Base-by-base conservation (phyloP, 92 coral and sea anemone species). In the Isaurus tuberculatus region DNA sequence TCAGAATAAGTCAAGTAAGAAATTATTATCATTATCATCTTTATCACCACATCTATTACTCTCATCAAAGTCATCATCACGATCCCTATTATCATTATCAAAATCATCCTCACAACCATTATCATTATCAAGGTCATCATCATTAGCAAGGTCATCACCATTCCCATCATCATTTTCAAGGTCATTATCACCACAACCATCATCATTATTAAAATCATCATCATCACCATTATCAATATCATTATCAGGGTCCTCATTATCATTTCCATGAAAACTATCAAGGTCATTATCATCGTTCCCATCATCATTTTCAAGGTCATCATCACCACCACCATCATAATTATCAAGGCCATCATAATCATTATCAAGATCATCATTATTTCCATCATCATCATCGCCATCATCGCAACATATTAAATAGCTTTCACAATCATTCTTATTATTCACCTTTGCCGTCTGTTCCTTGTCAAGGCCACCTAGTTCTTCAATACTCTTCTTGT, bases 401-500 rank as follows among this genome's bases (percentile, higher is more conserved):
- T 13, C 55, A 48, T 13, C 55, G 0, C 55, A 48, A 2, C 15
- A 15, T 15, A 8, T 1, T 46, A 2, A 15, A 1, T 15, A 46
- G 55, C 19, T 48, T 10, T 13, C 55, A 16, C 0, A 0, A 48
- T 13, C 22, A 3, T n/a, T 55, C 7, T 55, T 22, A 53, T 55
- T 55, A 55, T 10, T 64, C 73, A 94, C 98, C 94, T 90, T 88
- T 4, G 80, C 46, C 29, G 89, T 91, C 77, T 95, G 97, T 2
- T 74, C 92, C 69, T 88, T 86, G 27, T 84, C 72, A 15, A 93
- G 85, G 57, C 66, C 72, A 58, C 86, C 66, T 70, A 95, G 83
- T 40, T 93, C 95, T 14, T 86, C 92, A 64, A 91, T 82, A 15
- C 98, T 92, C 33, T 88, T 91, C 29, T 86, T 89, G 78, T 94